Evolutionary conservation across 2,113 vertebrate genomes (phyloP), one percentile per base, ranked within the genome.

Genomic region (Cyprinodon brontotheroides): DNA sequence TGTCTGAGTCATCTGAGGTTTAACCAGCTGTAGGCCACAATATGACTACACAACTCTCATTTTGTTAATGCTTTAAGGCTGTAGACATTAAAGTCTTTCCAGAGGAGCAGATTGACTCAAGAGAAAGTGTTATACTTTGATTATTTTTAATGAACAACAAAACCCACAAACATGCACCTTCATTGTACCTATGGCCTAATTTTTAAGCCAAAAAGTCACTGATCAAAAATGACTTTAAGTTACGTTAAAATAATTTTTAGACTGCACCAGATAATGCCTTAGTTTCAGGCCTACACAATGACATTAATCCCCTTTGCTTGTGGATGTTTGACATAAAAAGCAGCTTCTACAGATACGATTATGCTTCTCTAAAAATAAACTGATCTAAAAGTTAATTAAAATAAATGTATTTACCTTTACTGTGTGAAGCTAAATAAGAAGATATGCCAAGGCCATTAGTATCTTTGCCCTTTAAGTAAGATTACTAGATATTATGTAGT

Each of bases 11-110:
- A 80, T 74, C 65, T 63, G 74, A 48, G 66, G 68, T 80, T 81
- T 80, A 38, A 84, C 53, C 66, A 78, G 82, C 84, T 85, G 68
- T 11, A 70, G 73, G 77, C 77, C 61, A 3, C 71, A 20, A 63
- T 80, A 50, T 79, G 75, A 81, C 63, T 73, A 50, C 68, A 78
- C 59, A 22, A 17, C 78, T 84, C 79, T 70, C 61, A 79, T 74
- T 65, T 15, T 64, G 10, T 9, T 50, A 6, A 40, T 68, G 15
- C 39, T 78, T 80, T 74, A 36, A 84, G 78, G 81, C 67, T 64
- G 69, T 14, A 47, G 38, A 63, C 47, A 67, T 48, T 71, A 61
- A n/a, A 62, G n/a, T 41, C 45, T 74, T 70, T 59, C 72, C 72
- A 53, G 50, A 3, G 20, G 59, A 47, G 38, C 13, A 61, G 59